Base-by-base conservation (phyloP, 2,113 vertebrate genomes). In the Corydoras maculifer region DNA sequence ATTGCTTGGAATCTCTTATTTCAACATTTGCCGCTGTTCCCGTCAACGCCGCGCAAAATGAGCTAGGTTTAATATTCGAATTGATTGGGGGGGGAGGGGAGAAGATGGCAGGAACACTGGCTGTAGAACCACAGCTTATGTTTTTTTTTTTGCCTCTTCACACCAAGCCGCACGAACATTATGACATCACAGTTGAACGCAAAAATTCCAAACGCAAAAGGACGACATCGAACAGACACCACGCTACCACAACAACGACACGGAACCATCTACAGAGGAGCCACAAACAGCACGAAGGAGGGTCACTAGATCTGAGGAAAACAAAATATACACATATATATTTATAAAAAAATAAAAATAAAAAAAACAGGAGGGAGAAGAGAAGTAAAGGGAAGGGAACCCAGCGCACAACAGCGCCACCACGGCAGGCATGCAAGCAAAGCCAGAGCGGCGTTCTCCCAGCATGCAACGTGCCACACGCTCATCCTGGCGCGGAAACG, bases 401-500 rank as follows among this genome's bases (percentile, higher is more conserved):
- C 69, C 64, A 51, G 83, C 72, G 80, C 84, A 84, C 81, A 86
- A 68, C 79, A 70, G 81, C 85, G 82, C 72, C 35, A 8, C 11
- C 53, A 77, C 80, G 81, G 75, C 75, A 89, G 79, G 89, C 96
- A 99, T 99, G 97, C 96, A 91, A 91, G 94, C 89, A 83, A 84
- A 88, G 86, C 94, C 90, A 83, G 83, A 88, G 86, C 90, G 90
- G 93, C 97, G 96, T 97, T 98, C 96, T 94, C 88, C 93, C 90
- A 91, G 90, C 97, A 93, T 98, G 95, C 97, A 97, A 93, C 86
- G 87, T 89, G 90, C 25, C 25, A 70, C 87, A 86, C 88, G 85
- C 91, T 88, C 93, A 90, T 91, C 88, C 94, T 93, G 92, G 87
- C 93, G 97, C 94, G 91, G 92, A 92, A 91, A 94, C 91, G 91